Evolutionary conservation across 1,140 invertebrate genomes (phyloP), one percentile per base, ranked within the genome.

Genomic region (Calycopis cecrops): DNA sequence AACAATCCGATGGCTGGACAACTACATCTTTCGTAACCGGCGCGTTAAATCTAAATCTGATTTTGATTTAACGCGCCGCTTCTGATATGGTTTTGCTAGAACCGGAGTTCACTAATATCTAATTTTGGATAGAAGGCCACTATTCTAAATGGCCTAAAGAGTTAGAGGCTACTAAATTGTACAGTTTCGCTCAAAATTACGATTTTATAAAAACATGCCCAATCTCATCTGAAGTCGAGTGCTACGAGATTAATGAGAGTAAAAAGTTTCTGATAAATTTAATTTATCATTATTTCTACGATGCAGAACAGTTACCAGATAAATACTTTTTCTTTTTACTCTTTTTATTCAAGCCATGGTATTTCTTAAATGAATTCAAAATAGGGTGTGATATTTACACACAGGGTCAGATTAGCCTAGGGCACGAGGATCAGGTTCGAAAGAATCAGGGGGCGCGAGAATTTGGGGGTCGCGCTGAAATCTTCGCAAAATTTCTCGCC

Each of bases 331-430:
- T 62, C 28, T 65, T 54, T 17, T 47, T 62, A 21, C 33, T 62
- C 34, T 3, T 59, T n/a, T 57, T 65, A 54, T 65, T 65, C 34
- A 65, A 62, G 28, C 59, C 63, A 48, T 65, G 54, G 59, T 33
- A n/a, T n/a, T n/a, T n/a, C n/a, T n/a, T n/a, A n/a, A n/a, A n/a
- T n/a, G n/a, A n/a, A n/a, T n/a, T n/a, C n/a, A n/a, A n/a, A n/a
- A n/a, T n/a, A n/a, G n/a, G n/a, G n/a, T n/a, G n/a, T n/a, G n/a
- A n/a, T n/a, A n/a, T n/a, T n/a, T n/a, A n/a, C n/a, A n/a, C n/a
- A n/a, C n/a, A n/a, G n/a, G n/a, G n/a, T n/a, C n/a, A n/a, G n/a
- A n/a, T n/a, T n/a, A n/a, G n/a, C n/a, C n/a, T n/a, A n/a, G n/a
- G n/a, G n/a, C n/a, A n/a, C n/a, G n/a, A n/a, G n/a, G n/a, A n/a